Percentiles rank a stretch among this genome's conserved stretches.
These are phyloP conservation scores for Akabosia matsudoensis DNA, from an alignment of 1,140 invertebrate species.

Conservation along the genomic window DNA sequence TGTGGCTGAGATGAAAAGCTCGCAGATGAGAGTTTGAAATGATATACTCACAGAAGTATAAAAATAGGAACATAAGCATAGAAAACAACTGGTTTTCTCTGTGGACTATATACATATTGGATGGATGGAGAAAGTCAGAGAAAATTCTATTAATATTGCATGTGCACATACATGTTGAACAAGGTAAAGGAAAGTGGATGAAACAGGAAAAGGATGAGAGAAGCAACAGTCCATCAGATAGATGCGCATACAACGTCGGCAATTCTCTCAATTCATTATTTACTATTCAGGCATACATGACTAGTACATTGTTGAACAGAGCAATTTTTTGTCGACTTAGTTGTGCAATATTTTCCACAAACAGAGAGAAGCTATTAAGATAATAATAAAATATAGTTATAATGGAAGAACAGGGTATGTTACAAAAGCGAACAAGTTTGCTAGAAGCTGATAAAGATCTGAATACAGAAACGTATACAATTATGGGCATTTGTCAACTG, in stretches of 20 bases:
- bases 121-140: not conserved
- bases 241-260: not conserved
- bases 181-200: not conserved
- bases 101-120: too few relatives aligned
- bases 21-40: too few relatives aligned
- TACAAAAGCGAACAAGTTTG: too few relatives aligned
- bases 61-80: not conserved
- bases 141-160: constrained; percentile 5
- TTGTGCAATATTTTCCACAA: not conserved
- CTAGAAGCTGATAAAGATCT: too few relatives aligned
- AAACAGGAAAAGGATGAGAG: not conserved
- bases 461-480: too few relatives aligned
- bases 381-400: constrained; percentile 16
- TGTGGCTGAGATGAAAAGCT: too few relatives aligned
- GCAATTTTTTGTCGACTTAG: constrained; percentile 8
- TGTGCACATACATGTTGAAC: not conserved
- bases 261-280: not conserved
- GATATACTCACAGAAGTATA: not conserved
- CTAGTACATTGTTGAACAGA: too few relatives aligned
- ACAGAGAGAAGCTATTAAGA: not conserved
- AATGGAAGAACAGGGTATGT: constrained; percentile 20
- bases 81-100: too few relatives aligned
- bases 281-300: not conserved
- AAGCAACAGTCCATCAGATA: constrained; percentile 21
- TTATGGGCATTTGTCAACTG: too few relatives aligned